Percentiles rank a stretch among this genome's conserved stretches.
phyloP scores from a whole-genome alignment of 1,140 invertebrate species.

The Ridgeia piscesae region DNA sequence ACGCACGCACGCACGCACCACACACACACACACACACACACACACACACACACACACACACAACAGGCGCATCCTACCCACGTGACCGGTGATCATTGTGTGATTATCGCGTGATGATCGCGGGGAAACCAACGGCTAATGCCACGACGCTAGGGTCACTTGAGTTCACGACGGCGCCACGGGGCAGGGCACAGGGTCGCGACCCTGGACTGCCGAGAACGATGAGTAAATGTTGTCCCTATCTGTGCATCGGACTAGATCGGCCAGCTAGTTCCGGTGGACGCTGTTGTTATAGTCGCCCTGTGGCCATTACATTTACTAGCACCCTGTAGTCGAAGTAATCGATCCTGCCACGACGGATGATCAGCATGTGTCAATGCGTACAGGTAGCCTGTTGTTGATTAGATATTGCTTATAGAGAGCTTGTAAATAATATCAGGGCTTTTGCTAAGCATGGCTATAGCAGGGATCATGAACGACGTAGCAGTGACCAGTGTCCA shows the following conservation, averaged over 20 bases:
- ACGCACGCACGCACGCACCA: too few species aligned
- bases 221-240: not conserved
- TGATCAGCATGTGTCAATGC: not conserved
- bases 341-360: not conserved
- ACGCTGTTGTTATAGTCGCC: not conserved
- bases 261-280: not conserved
- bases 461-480: too few species aligned
- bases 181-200: not conserved
- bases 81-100: not conserved
- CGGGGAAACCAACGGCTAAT: not conserved
- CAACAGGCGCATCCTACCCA: too few species aligned
- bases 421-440: too few species aligned
- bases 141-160: not conserved
- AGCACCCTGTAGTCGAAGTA: not conserved
- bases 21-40: too few species aligned
- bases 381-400: not conserved
- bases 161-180: not conserved
- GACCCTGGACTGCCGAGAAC: not conserved
- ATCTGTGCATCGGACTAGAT: not conserved
- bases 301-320: not conserved
- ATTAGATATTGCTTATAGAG: too few species aligned
- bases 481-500: too few species aligned
- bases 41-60: too few species aligned
- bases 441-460: too few species aligned
- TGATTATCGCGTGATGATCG: not conserved